Percentiles rank a stretch among this genome's conserved stretches.
Conservation (phyloP, 2,888 invertebrate species). For the Aquatica leii region DNA sequence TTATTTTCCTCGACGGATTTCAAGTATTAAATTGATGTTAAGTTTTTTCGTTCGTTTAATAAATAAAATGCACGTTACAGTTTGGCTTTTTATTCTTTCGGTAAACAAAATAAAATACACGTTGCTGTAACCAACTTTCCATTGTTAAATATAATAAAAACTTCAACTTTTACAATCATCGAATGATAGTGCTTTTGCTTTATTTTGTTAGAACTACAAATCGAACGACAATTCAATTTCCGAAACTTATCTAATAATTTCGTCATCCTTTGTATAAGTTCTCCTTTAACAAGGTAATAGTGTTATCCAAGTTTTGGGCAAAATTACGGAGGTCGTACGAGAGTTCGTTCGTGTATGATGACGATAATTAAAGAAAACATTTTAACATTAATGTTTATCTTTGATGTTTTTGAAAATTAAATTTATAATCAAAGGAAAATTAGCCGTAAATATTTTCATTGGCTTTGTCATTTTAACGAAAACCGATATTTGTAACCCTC, state of each 20-base stretch:
- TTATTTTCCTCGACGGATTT: constrained; percentile 6
- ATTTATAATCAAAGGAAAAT: too few relatives aligned
- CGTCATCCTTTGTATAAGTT: constrained; percentile 21
- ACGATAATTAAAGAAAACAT: too few relatives aligned
- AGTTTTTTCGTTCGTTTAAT: not conserved
- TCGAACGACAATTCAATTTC: constrained; percentile 24
- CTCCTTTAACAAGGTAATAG: constrained; percentile 13
- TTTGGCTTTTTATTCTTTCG: too few relatives aligned
- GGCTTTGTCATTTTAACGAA: too few relatives aligned
- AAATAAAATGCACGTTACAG: not conserved
- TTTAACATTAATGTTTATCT: too few relatives aligned
- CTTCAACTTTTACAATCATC: constrained; percentile 2
- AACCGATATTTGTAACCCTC: too few relatives aligned
- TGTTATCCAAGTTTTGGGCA: not conserved
- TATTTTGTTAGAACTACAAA: constrained; percentile 11
- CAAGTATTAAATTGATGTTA: too few relatives aligned
- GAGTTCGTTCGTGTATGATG: too few relatives aligned
- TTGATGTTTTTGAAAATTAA: too few relatives aligned
- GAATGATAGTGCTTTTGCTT: constrained; percentile 4
- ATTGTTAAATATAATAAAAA: constrained; percentile 15
- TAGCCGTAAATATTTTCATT: too few relatives aligned
- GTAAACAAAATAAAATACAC: not conserved
- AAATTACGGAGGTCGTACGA: not conserved
- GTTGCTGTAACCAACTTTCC: not conserved
- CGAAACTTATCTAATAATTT: constrained; percentile 24